Conservation (phyloP, 2,888 invertebrate species). For the Yponomeuta plumbellus region DNA sequence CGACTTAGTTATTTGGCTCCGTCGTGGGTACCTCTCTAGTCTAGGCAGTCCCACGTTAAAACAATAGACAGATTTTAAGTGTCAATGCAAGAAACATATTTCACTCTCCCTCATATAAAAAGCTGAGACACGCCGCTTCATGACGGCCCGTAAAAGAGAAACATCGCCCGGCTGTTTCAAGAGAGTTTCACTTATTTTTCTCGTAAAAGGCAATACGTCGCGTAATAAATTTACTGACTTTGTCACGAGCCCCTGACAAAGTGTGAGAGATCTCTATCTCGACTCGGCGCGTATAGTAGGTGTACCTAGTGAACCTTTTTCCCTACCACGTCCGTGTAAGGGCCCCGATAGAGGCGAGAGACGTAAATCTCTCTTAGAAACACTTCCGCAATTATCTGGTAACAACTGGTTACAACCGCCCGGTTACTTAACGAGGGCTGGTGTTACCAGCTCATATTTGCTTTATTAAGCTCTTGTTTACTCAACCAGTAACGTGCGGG, state of each 20-base stretch:
- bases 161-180: slow-evolving; percentile 6
- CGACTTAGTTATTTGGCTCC: too few relatives aligned
- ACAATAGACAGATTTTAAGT: slow-evolving; percentile 7
- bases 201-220: slow-evolving; percentile 24
- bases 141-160: slow-evolving; percentile 13
- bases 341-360: slow-evolving; percentile 27
- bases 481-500: not conserved
- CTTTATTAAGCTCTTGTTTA: slow-evolving; percentile 21
- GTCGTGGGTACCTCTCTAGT: not conserved
- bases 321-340: slow-evolving; percentile 9
- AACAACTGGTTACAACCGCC: slow-evolving; percentile 34
- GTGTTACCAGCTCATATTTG: slow-evolving; percentile 14
- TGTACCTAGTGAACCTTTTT: slow-evolving; percentile 13
- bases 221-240: slow-evolving; percentile 27
- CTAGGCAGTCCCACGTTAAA: not conserved
- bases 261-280: slow-evolving; percentile 29
- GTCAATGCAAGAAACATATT: slow-evolving; percentile 6
- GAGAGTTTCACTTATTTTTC: slow-evolving; percentile 19
- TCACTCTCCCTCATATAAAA: slow-evolving; percentile 7
- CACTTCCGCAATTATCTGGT: slow-evolving; percentile 38
- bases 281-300: slow-evolving; percentile 20
- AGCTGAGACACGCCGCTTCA: not conserved
- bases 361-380: slow-evolving; percentile 33
- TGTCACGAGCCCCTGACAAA: slow-evolving; percentile 26
- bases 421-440: slow-evolving; percentile 25